A percentile compares a stretch with the other conserved stretches of the same genome.
phyloP scores from a whole-genome alignment of 1,140 invertebrate genomes.

The Euwallacea fornicatus region DNA sequence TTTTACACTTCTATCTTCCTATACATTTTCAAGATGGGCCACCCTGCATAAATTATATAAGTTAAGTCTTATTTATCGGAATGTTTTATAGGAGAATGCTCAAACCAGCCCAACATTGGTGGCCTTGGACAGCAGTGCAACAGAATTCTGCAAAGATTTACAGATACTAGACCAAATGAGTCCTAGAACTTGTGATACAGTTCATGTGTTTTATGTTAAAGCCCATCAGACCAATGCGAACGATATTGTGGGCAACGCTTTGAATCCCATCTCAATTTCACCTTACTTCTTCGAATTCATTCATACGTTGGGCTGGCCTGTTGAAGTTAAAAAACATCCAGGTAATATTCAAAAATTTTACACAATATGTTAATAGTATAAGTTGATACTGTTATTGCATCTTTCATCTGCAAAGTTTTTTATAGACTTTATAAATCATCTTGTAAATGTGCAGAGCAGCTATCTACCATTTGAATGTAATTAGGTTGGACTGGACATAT shows the following conservation, averaged over 20 bases:
- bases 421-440: not conserved
- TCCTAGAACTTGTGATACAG: slow-evolving; percentile 85
- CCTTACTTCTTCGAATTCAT: slow-evolving; percentile 79
- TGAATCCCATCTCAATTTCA: slow-evolving; percentile 61
- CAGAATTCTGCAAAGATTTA: slow-evolving; percentile 74
- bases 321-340: slow-evolving; percentile 78
- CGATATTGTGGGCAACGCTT: slow-evolving; percentile 79
- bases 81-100: slow-evolving; percentile 28
- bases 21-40: too few species aligned
- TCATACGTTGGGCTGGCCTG: slow-evolving; percentile 82
- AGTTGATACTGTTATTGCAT: too few species aligned
- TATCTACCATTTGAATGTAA: not conserved
- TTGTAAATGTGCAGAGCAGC: too few species aligned
- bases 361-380: not conserved
- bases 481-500: slow-evolving; percentile 83
- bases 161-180: slow-evolving; percentile 80
- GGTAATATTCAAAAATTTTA: slow-evolving; percentile 52
- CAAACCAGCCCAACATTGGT: slow-evolving; percentile 62
- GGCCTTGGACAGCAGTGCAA: slow-evolving; percentile 72
- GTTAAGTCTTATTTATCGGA: not conserved
- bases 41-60: too few species aligned
- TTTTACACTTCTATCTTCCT: too few species aligned
- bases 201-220: slow-evolving; percentile 93
- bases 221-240: slow-evolving; percentile 74
- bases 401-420: not conserved